These are phyloP conservation scores for Osmerus eperlanus DNA, from an alignment of 2,113 vertebrate species.

Conservation along the genomic window DNA sequence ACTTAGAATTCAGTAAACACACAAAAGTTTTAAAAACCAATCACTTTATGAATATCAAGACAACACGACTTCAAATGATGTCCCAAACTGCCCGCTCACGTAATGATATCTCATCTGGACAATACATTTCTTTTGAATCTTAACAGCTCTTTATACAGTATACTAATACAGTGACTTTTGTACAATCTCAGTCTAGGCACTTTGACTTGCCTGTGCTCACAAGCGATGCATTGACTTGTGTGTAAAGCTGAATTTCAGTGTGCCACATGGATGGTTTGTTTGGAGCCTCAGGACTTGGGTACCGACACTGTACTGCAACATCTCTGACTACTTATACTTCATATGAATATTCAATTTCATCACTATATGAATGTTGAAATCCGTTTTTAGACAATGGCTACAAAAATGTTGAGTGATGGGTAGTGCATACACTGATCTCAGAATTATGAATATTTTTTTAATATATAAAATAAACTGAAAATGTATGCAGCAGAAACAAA, in stretches of 20 bases:
- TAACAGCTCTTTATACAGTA: conserved; percentile 37
- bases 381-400: too few species aligned
- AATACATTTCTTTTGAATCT: conserved; percentile 20
- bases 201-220: conserved; percentile 54
- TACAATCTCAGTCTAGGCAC: conserved; percentile 67
- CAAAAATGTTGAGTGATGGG: too few species aligned
- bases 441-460: too few species aligned
- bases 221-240: conserved; percentile 15
- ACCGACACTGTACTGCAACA: background rate
- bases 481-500: conserved; percentile 2
- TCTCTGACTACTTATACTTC: conserved; percentile 18
- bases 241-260: conserved; percentile 9
- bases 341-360: background rate
- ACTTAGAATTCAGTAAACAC: background rate
- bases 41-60: conserved; percentile 36
- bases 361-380: too few species aligned
- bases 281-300: too few species aligned
- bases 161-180: conserved; percentile 36
- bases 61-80: background rate
- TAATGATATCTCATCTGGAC: background rate
- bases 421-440: too few species aligned
- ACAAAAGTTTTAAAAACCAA: background rate
- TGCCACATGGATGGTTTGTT: too few species aligned
- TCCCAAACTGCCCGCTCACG: background rate
- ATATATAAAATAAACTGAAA: too few species aligned